These are phyloP conservation scores for Aphaenogaster ashmeadi DNA, from an alignment of 1,140 invertebrate species.

Conservation along the genomic window DNA sequence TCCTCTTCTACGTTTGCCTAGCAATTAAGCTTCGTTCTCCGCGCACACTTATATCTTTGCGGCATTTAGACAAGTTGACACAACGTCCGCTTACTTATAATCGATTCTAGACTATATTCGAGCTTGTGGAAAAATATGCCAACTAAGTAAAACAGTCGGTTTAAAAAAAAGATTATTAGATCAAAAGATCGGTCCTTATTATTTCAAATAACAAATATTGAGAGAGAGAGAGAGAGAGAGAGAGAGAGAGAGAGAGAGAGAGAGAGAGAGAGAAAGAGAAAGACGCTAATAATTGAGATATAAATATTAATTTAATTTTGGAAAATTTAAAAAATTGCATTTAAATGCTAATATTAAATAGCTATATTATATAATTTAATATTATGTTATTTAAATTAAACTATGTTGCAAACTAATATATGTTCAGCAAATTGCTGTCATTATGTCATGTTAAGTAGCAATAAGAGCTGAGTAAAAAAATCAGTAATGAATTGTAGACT, in stretches of 20 bases:
- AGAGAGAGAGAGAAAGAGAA: background rate
- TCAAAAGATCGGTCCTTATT: background rate
- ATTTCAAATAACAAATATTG: background rate
- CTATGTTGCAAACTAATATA: background rate
- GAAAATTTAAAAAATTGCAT: background rate
- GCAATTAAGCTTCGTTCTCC: constrained; percentile 61
- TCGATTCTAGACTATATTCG: background rate
- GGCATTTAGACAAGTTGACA: constrained; percentile 55
- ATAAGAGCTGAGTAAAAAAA: background rate
- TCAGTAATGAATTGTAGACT: background rate
- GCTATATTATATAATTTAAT: background rate
- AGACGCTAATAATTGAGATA: background rate
- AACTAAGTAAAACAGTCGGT: constrained; percentile 35
- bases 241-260: background rate
- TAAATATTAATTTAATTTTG: background rate
- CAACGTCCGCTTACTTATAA: constrained; percentile 43
- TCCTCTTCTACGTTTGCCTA: constrained; percentile 50
- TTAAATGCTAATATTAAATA: background rate
- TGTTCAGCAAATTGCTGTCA: background rate
- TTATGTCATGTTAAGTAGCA: background rate
- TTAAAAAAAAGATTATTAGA: background rate
- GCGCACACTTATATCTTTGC: constrained; percentile 43
- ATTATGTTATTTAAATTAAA: background rate
- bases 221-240: background rate
- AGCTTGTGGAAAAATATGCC: constrained; percentile 36